Evolutionary conservation across 1,140 invertebrate genomes (phyloP), one percentile per base, ranked within the genome.

Genomic region (Saxidomus purpurata): DNA sequence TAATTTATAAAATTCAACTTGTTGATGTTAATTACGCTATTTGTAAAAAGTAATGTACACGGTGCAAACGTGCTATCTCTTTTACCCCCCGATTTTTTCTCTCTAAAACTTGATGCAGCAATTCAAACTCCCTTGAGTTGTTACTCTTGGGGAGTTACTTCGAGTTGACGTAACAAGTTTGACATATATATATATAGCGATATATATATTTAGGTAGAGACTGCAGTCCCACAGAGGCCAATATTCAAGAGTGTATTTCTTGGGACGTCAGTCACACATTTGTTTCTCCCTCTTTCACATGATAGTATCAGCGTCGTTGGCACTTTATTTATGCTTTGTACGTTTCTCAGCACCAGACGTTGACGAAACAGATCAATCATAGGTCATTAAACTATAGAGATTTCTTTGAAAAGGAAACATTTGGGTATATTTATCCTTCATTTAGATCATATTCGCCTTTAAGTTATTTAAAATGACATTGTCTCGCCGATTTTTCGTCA

Each of bases 1-100:
- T 79, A 31, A 59, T 79, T 79, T 59, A 59, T 59, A 43, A 43
- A 43, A 79, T 59, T 52, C n/a, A n/a, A 79, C 47, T 79, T 79
- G 76, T 79, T 79, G 47, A 79, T 59, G 47, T 71, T 36, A 19
- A 79, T 55, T 52, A 22, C 8, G 71, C 31, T 71, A 49, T 76
- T 31, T 28, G 38, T 52, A 76, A 49, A 76, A 25, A 31, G 25
- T 6, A 25, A 49, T 31, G 25, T 47, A 36, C 25, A 28, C 17
- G 22, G 40, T 36, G 40, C 25, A 22, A 69, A 34, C 15, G 19
- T 36, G 34, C 63, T 34, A 34, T 69, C 8, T 36, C 6, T 31
- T 31, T 69, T 15, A 4, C 6, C 25, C 19, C 61, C 28, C 17
- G 8, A 38, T 38, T 71, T 71, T 71, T 36, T n/a, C 6, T 40